Conservation (phyloP, 2,797 vertebrate genomes). For the Cheirogaleus major region DNA sequence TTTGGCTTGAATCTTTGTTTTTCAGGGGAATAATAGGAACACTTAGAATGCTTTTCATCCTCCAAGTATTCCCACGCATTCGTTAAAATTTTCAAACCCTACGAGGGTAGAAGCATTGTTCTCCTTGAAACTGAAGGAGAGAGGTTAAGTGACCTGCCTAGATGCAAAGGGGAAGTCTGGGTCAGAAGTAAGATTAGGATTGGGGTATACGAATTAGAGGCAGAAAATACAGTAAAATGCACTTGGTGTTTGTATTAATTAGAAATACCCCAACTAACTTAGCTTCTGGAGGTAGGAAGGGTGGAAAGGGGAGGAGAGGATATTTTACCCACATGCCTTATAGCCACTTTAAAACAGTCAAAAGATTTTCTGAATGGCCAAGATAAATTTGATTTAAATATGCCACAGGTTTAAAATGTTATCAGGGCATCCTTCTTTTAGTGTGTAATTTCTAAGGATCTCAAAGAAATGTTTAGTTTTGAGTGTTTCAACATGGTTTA, state of each 20-base stretch:
- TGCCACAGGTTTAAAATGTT: neutral
- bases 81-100: constrained; percentile 46
- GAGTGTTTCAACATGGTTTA: neutral
- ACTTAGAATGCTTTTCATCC: constrained; percentile 58
- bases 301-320: neutral
- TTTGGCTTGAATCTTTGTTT: constrained; percentile 60
- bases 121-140: constrained; percentile 45
- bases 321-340: neutral
- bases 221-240: neutral
- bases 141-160: constrained; percentile 52
- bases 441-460: neutral
- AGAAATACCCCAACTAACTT: neutral
- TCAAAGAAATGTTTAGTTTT: neutral
- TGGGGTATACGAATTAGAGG: neutral
- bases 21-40: constrained; percentile 55
- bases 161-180: neutral
- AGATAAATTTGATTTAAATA: neutral
- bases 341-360: neutral
- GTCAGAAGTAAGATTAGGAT: constrained; percentile 15
- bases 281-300: neutral
- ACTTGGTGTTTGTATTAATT: neutral
- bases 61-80: constrained; percentile 54
- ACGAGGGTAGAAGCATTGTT: constrained; percentile 42
- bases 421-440: neutral
- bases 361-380: neutral